Evolutionary conservation across 2,888 invertebrate genomes (phyloP).

Genomic region (Eilema caniola): DNA sequence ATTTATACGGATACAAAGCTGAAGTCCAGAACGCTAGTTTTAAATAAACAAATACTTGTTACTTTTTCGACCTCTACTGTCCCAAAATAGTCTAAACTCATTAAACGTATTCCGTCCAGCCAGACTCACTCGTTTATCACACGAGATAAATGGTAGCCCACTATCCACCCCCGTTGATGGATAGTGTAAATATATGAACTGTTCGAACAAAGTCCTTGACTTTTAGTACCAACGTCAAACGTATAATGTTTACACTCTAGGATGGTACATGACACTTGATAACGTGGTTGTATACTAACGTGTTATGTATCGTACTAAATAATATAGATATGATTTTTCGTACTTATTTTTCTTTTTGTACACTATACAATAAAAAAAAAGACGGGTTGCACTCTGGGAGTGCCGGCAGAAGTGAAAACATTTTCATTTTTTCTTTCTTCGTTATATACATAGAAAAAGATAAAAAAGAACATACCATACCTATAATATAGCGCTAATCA

Average conservation of each 20-base stretch:
- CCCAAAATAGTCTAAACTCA: not conserved
- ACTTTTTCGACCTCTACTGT: not conserved
- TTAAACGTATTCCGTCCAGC: constrained; percentile 19
- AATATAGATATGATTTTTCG: not conserved
- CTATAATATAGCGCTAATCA: no score
- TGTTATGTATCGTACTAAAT: not conserved
- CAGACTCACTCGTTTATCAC: constrained; percentile 53
- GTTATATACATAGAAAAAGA: no score
- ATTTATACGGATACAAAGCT: not conserved
- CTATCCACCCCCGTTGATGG: constrained; percentile 53
- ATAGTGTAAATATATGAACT: constrained; percentile 65
- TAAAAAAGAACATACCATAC: no score
- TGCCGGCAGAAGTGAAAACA: no score
- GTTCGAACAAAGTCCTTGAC: constrained; percentile 47
- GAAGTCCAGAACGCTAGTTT: not conserved
- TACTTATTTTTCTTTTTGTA: no score
- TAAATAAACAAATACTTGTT: not conserved
- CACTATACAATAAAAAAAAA: no score
- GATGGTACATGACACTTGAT: not conserved
- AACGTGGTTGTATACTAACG: not conserved
- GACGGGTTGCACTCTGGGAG: no score
- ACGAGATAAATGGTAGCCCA: constrained; percentile 55
- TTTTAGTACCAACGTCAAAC: constrained; percentile 31
- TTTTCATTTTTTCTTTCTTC: no score
- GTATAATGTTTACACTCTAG: constrained; percentile 26